Evolutionary conservation across 92 coral and sea anemone genomes (phyloP).

Genomic region (Phenganax stokvisi): DNA sequence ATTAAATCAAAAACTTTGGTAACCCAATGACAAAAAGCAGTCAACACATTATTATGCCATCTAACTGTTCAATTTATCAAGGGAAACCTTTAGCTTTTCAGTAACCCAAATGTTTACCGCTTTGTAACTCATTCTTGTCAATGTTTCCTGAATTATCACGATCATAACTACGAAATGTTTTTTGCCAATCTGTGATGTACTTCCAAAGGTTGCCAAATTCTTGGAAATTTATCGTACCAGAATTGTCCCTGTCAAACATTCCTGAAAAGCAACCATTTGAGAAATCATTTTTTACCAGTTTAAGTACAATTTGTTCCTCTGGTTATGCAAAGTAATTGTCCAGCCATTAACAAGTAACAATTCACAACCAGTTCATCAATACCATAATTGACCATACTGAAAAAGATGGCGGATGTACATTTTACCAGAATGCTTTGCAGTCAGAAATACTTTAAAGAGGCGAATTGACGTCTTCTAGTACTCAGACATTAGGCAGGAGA

Average conservation of each 20-base stretch:
- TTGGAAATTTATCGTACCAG: constrained; percentile 51
- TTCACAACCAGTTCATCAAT: no score
- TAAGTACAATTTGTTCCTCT: not conserved
- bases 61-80: not conserved
- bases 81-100: no score
- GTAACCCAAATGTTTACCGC: constrained; percentile 27
- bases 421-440: no score
- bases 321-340: not conserved
- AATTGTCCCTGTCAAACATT: constrained; percentile 48
- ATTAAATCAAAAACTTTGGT: not conserved
- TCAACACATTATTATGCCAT: not conserved
- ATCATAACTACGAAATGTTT: constrained; percentile 50
- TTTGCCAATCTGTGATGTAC: constrained; percentile 54
- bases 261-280: constrained; percentile 21
- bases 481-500: no score
- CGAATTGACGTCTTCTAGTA: no score
- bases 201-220: constrained; percentile 53
- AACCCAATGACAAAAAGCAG: not conserved
- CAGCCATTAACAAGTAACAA: no score
- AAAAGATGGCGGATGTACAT: no score
- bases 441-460: no score
- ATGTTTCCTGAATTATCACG: constrained; percentile 51
- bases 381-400: no score
- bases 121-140: constrained; percentile 49
- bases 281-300: not conserved